Percentiles rank a stretch among this genome's conserved stretches.
These are phyloP conservation scores for Thereuonema tuberculata DNA, from an alignment of 1,140 invertebrate genomes.

Conservation along the genomic window DNA sequence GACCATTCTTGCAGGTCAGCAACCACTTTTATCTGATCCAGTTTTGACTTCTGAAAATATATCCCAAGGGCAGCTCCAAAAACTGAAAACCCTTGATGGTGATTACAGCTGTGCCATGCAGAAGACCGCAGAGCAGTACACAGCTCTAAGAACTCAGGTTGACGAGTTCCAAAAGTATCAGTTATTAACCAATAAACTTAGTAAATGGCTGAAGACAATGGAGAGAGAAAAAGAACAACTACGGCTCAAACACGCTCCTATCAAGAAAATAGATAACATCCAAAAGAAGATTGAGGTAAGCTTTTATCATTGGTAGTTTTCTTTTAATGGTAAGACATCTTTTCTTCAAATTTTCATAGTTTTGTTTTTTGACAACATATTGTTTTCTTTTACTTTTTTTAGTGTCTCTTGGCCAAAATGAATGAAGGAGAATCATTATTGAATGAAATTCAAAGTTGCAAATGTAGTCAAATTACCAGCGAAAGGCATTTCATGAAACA, in stretches of 20 bases:
- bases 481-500: no score
- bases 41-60: neutral
- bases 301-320: neutral
- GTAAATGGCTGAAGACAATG: slow-evolving; percentile 62
- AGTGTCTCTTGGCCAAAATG: neutral
- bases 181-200: slow-evolving; percentile 49
- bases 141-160: no score
- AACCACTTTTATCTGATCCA: neutral
- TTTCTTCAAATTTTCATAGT: neutral
- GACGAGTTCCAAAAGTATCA: no score
- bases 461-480: no score
- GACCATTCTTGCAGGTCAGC: neutral
- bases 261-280: slow-evolving; percentile 40
- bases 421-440: neutral
- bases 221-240: slow-evolving; percentile 67
- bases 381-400: neutral
- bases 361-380: neutral
- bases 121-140: no score
- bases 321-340: neutral
- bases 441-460: no score
- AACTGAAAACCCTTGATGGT: no score
- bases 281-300: slow-evolving; percentile 42
- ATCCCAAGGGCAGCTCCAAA: neutral
- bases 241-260: slow-evolving; percentile 57
- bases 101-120: no score